A percentile compares a stretch with the other conserved stretches of the same genome.
These are phyloP conservation scores for Sarcophaga variegata DNA, from an alignment of 2,888 invertebrate species.

Conservation along the genomic window DNA sequence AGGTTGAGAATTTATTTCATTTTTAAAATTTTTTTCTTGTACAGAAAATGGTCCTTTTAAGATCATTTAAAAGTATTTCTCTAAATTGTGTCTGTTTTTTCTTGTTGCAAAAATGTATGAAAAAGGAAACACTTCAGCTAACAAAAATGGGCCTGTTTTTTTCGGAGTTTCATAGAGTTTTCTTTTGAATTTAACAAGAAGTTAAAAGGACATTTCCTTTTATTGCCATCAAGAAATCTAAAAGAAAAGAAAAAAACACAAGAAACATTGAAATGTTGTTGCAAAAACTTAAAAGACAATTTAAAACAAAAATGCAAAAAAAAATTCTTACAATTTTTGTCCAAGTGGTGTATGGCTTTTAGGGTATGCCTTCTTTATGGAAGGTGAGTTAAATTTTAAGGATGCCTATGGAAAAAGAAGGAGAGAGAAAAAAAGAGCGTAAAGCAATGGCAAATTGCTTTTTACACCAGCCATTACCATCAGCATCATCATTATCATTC, in stretches of 20 bases:
- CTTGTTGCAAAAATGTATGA: constrained; percentile 22
- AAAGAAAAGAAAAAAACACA: constrained; percentile 15
- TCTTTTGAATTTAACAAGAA: constrained; percentile 56
- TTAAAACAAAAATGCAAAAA: constrained; percentile 34
- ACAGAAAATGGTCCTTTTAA: constrained; percentile 35
- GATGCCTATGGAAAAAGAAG: background rate
- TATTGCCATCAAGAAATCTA: constrained; percentile 31
- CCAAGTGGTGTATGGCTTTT: constrained; percentile 25
- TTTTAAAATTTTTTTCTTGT: constrained; percentile 24
- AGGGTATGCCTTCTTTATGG: constrained; percentile 24
- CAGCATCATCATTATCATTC: constrained; percentile 57
- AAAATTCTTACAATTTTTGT: background rate
- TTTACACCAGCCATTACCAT: constrained; percentile 40
- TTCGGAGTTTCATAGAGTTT: constrained; percentile 26
- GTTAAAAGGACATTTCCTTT: constrained; percentile 67
- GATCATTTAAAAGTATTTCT: constrained; percentile 63
- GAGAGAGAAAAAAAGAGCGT: constrained; percentile 13
- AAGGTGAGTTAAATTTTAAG: constrained; percentile 12
- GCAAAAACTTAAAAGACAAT: constrained; percentile 50
- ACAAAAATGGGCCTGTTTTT: constrained; percentile 59
- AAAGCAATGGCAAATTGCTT: constrained; percentile 61
- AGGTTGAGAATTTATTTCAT: background rate
- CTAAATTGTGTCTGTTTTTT: constrained; percentile 18
- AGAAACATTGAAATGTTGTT: constrained; percentile 42
- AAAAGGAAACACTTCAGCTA: constrained; percentile 63